Evolutionary conservation across 2,797 vertebrate genomes (phyloP), one percentile per base, ranked within the genome.

Genomic region (Argentina silus): DNA sequence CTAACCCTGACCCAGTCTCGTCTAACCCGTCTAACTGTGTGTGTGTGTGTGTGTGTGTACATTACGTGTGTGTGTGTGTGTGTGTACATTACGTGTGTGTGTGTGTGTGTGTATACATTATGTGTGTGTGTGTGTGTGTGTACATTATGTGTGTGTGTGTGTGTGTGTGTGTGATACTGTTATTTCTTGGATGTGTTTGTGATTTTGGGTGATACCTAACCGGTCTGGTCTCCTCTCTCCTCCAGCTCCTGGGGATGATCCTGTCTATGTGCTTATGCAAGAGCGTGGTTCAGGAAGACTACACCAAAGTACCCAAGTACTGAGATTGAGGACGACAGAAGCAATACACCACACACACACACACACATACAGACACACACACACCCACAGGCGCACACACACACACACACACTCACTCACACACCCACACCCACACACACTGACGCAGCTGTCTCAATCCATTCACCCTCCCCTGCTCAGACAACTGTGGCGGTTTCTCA

Each of bases 271-370:
- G 95, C 21, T 83, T 98, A 73, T 98, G 97, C 93, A 96, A 94
- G 90, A 96, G 91, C n/a, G 89, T 99, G 63, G 95, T 95, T 61
- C 94, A 93, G 0, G 96, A 98, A 89, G 97, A 98, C 91, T 98
- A 99, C 85, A 96, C 93, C 93, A 98, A 98, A 94, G 97, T 98
- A 77, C 96, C 97, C 47, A 98, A 97, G 91, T 97, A 98, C 91
- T 98, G 93, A 98, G 87, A 72, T 44, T 62, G 76, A 73, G 60
- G 75, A 80, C 65, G 53, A 56, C 44, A 8, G 21, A 36, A 47
- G 27, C 15, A 15, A 1, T 17, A 17, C 75, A 74, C 51, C 80
- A 61, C 36, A 71, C 72, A 48, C 64, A 79, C 84, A 77, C 85
- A 83, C 78, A 85, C 73, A 77, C 75, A 88, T 7, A 62, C 59